Evolutionary conservation across 2,888 invertebrate genomes (phyloP).

Genomic region (Venusia cambrica): DNA sequence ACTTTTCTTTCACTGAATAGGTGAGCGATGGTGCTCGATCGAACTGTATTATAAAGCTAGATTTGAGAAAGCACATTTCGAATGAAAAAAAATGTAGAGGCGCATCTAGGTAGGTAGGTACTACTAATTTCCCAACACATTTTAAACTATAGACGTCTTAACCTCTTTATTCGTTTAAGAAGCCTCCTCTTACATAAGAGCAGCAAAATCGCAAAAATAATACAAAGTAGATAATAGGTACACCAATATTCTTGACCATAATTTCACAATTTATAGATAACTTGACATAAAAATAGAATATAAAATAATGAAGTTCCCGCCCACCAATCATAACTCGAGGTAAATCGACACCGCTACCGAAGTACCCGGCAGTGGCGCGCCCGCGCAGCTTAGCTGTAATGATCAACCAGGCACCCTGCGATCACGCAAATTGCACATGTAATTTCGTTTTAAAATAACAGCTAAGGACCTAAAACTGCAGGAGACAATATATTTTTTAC

Average conservation of each 20-base stretch:
- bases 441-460: conserved; percentile 39
- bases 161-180: too few relatives aligned
- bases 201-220: too few relatives aligned
- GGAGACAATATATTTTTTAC: conserved; percentile 25
- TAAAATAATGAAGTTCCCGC: conserved; percentile 12
- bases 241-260: too few relatives aligned
- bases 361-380: conserved; percentile 43
- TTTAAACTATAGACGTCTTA: too few relatives aligned
- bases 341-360: conserved; percentile 19
- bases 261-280: too few relatives aligned
- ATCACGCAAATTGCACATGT: conserved; percentile 38
- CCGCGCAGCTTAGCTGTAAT: conserved; percentile 37
- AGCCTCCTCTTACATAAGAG: too few relatives aligned
- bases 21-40: conserved; percentile 20
- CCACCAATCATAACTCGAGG: conserved; percentile 22
- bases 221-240: too few relatives aligned
- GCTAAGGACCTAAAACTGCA: conserved; percentile 20
- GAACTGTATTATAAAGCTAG: conserved; percentile 10
- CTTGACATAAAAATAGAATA: conserved; percentile 6
- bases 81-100: conserved; percentile 6
- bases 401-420: conserved; percentile 38
- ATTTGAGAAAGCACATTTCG: too few relatives aligned
- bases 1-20: conserved; percentile 32
- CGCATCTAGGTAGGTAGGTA: too few relatives aligned
- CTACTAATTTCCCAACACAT: too few relatives aligned